These are phyloP conservation scores for Eupelmus urozonus DNA, from an alignment of 2,888 invertebrate genomes.

Conservation along the genomic window DNA sequence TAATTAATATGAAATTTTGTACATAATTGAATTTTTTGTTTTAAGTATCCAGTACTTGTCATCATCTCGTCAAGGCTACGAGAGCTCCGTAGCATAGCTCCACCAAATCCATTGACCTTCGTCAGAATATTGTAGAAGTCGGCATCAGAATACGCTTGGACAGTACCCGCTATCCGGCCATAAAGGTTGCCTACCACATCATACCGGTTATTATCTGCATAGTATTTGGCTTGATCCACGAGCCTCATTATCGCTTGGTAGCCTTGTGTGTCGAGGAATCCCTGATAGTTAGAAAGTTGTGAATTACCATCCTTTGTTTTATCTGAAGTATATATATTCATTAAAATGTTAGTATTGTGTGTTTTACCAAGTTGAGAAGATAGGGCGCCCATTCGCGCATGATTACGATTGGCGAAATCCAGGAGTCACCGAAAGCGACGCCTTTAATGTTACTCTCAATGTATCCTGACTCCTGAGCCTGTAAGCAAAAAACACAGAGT, in stretches of 20 bases:
- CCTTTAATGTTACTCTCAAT: constrained; percentile 86
- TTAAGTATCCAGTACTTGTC: no score
- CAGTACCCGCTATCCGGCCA: constrained; percentile 81
- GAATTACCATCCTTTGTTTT: no score
- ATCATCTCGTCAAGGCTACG: no score
- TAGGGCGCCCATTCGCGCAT: constrained; percentile 91
- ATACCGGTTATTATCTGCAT: constrained; percentile 81
- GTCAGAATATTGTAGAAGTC: constrained; percentile 91
- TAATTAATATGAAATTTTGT: no score
- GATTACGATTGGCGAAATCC: constrained; percentile 93
- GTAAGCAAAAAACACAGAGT: constrained; percentile 16
- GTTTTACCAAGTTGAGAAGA: constrained; percentile 83
- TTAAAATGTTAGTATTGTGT: neutral
- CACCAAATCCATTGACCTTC: constrained; percentile 66
- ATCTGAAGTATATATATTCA: no score
- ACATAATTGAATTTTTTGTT: no score
- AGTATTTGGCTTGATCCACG: no score
- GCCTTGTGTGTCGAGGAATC: constrained; percentile 85
- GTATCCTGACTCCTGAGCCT: constrained; percentile 82
- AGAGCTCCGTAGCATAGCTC: no score
- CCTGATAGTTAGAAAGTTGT: constrained; percentile 74
- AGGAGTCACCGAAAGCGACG: constrained; percentile 91
- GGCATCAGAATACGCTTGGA: constrained; percentile 83
- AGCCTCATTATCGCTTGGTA: constrained; percentile 80
- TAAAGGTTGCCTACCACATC: constrained; percentile 79